A percentile compares a stretch with the other conserved stretches of the same genome.
These are phyloP conservation scores for Plumapathes pennacea DNA, from an alignment of 92 coral and sea anemone genomes.

Conservation along the genomic window DNA sequence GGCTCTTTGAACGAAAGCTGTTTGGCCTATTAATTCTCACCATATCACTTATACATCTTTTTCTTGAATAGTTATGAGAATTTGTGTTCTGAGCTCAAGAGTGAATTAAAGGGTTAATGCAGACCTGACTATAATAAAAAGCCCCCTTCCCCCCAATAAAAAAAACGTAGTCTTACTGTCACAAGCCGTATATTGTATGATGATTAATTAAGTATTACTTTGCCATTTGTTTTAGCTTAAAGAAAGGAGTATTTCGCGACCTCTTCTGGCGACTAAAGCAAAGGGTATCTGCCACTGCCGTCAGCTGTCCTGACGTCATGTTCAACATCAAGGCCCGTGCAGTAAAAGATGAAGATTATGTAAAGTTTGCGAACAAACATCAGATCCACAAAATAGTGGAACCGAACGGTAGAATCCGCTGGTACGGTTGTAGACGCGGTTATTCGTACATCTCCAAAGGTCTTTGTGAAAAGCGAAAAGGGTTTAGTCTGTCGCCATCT, in stretches of 20 bases:
- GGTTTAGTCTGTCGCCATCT: constrained; percentile 84
- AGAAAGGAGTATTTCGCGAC: constrained; percentile 81
- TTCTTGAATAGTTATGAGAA: too few relatives aligned
- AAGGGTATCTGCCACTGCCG: constrained; percentile 50
- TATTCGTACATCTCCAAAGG: constrained; percentile 31
- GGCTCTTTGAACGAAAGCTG: too few relatives aligned
- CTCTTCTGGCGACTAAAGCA: constrained; percentile 75
- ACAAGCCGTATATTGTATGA: too few relatives aligned
- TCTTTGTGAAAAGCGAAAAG: constrained; percentile 50
- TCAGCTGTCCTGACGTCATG: constrained; percentile 97
- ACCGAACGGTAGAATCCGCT: constrained; percentile 84
- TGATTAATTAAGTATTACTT: too few relatives aligned
- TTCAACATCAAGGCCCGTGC: constrained; percentile 68
- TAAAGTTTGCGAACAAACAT: constrained; percentile 67
- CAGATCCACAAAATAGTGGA: constrained; percentile 85
- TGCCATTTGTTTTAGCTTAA: constrained; percentile 31
- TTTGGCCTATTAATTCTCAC: too few relatives aligned
- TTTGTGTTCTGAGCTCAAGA: too few relatives aligned
- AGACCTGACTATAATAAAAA: too few relatives aligned
- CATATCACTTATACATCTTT: too few relatives aligned
- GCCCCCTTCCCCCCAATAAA: too few relatives aligned
- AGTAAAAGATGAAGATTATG: constrained; percentile 50
- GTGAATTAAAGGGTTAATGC: too few relatives aligned
- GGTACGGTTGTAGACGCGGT: constrained; percentile 97
- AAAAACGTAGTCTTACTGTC: too few relatives aligned